These are phyloP conservation scores for Acropternis orthonyx DNA, from an alignment of 2,797 vertebrate genomes.

Conservation along the genomic window DNA sequence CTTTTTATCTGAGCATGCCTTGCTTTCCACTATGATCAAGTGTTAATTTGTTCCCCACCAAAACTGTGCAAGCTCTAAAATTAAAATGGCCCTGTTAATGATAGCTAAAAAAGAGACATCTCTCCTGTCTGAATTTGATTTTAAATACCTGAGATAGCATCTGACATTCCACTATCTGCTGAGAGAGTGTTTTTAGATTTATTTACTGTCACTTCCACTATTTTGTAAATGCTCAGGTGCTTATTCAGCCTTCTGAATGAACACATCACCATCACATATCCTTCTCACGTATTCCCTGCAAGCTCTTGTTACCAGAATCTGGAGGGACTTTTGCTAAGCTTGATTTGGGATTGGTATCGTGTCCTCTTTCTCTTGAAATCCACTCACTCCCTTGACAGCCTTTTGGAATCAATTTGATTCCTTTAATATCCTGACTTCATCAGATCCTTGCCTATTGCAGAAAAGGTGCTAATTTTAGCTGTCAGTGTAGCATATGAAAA, in stretches of 20 bases:
- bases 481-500: background rate
- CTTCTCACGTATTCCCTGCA: background rate
- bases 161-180: background rate
- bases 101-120: background rate
- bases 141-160: background rate
- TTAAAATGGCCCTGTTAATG: background rate
- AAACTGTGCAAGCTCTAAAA: background rate
- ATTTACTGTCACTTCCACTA: background rate
- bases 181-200: background rate
- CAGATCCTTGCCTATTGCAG: background rate
- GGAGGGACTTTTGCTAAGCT: background rate
- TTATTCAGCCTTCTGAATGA: background rate
- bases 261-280: background rate
- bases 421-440: background rate
- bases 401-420: background rate
- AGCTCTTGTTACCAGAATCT: background rate
- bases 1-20: background rate
- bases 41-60: background rate
- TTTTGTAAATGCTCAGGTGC: background rate
- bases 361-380: background rate
- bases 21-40: background rate
- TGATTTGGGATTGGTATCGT: background rate
- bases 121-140: background rate
- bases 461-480: background rate
- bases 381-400: background rate